Base-by-base conservation (phyloP, 1,140 invertebrate species). In the Arion vulgaris region DNA sequence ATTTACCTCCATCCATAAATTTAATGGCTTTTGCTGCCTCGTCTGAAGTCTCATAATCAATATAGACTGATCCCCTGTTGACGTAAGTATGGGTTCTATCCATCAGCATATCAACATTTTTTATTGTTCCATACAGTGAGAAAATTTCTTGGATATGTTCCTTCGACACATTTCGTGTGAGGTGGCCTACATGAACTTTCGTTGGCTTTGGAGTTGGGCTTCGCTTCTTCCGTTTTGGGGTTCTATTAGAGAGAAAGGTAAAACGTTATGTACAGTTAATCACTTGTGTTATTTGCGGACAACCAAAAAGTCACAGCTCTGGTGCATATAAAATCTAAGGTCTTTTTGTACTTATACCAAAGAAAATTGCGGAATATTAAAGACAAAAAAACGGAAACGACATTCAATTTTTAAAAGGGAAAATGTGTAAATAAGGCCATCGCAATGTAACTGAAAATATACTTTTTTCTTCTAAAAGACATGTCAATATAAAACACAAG, bases 11-110 rank as follows among this genome's bases (percentile, higher is more conserved):
- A 93, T 99, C 98, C 98, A 99, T 99, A 88, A 99, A 97, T 92
- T 99, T 99, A 95, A 99, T 97, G 0, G 98, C 98, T 93, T 98
- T 98, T 92, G 99, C 97, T 49, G 98, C 98, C 92, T 99, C 97
- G 88, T 99, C 98, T 0, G 97, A 93, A 82, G 95, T 98, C 85
- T 95, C 95, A 93, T 96, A 99, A 89, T 99, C 98, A 13, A 99
- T 95, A 92, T 99, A 99, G 13, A 96, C 97, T 93, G 97, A 97
- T 26, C 98, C 97, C 39, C 96, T 94, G 36, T 96, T 96, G 85
- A 97, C 94, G 90, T 96, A 95, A 0, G 95, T 94, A 92, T 99
- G 97, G 57, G 96, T 93, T 83, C 97, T 95, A 87, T 99, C 97
- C 78, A 95, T 94, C 0, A 96, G 96, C 88, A 98, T 96, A 87